These are phyloP conservation scores for Congeria kusceri DNA, from an alignment of 2,888 invertebrate genomes.

Conservation along the genomic window DNA sequence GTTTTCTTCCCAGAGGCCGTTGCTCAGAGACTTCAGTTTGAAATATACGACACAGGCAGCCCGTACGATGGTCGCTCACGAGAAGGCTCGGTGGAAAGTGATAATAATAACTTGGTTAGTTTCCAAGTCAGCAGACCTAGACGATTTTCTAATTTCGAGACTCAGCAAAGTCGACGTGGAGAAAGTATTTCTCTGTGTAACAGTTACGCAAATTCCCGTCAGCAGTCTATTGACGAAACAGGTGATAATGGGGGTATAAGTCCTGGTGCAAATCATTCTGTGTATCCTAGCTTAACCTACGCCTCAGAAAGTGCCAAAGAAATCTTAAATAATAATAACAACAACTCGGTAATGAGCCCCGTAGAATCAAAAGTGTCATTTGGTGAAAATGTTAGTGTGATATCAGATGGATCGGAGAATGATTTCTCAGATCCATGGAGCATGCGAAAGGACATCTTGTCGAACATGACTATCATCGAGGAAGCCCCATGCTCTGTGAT, in stretches of 20 bases:
- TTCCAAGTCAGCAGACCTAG: constrained; percentile 37
- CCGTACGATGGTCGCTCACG: constrained; percentile 48
- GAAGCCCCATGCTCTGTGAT: constrained; percentile 21
- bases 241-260: constrained; percentile 38
- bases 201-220: constrained; percentile 39
- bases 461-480: constrained; percentile 47
- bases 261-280: constrained; percentile 30
- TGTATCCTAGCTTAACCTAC: constrained; percentile 56
- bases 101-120: constrained; percentile 26
- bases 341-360: constrained; percentile 8
- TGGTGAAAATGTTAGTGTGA: constrained; percentile 34
- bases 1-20: constrained; percentile 70
- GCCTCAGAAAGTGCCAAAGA: constrained; percentile 35
- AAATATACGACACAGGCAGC: constrained; percentile 65
- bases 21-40: constrained; percentile 70
- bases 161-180: not conserved
- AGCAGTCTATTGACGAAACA: constrained; percentile 50
- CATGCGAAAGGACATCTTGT: constrained; percentile 46
- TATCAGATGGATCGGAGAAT: constrained; percentile 31
- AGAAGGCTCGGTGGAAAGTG: constrained; percentile 60
- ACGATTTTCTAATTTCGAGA: constrained; percentile 39
- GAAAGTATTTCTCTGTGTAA: constrained; percentile 29
- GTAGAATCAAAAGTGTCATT: constrained; percentile 30
- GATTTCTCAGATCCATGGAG: constrained; percentile 55
- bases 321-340: constrained; percentile 33